phyloP scores from a whole-genome alignment of 2,797 vertebrate genomes.

The Tamandua tetradactyla region DNA sequence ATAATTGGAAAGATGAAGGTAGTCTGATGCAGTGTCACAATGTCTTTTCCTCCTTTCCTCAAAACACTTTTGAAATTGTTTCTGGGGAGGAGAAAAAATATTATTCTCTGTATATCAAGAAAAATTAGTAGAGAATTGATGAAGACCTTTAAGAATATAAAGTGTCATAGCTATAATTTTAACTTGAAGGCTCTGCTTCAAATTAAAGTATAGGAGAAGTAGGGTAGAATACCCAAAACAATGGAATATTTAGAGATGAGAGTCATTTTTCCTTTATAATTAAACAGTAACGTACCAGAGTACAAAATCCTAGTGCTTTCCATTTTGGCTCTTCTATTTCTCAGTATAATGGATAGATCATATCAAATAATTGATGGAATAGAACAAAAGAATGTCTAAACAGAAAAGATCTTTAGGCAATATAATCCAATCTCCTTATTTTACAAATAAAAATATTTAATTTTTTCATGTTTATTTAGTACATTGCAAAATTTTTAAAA shows the following conservation, averaged over 20 bases:
- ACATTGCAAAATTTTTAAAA: slow-evolving; percentile 14
- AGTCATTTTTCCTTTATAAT: slow-evolving; percentile 33
- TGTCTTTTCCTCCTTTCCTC: neutral
- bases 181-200: too few relatives aligned
- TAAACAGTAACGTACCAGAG: neutral
- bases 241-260: neutral
- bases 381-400: neutral
- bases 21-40: neutral
- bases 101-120: slow-evolving; percentile 30
- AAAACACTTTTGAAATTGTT: slow-evolving; percentile 48
- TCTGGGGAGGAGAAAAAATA: slow-evolving; percentile 37
- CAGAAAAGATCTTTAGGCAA: neutral
- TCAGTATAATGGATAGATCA: neutral
- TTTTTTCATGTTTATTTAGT: neutral
- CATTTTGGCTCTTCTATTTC: slow-evolving; percentile 18
- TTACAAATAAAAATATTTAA: slow-evolving; percentile 23
- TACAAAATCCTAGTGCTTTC: neutral
- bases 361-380: neutral
- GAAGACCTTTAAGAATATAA: neutral
- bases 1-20: neutral
- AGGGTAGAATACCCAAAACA: neutral
- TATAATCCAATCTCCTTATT: neutral
- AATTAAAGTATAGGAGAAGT: neutral
- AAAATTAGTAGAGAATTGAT: slow-evolving; percentile 19
- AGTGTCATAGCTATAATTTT: slow-evolving; percentile 52